Base-by-base conservation (phyloP, 1,140 invertebrate species). In the Zaprionus ghesquierei region DNA sequence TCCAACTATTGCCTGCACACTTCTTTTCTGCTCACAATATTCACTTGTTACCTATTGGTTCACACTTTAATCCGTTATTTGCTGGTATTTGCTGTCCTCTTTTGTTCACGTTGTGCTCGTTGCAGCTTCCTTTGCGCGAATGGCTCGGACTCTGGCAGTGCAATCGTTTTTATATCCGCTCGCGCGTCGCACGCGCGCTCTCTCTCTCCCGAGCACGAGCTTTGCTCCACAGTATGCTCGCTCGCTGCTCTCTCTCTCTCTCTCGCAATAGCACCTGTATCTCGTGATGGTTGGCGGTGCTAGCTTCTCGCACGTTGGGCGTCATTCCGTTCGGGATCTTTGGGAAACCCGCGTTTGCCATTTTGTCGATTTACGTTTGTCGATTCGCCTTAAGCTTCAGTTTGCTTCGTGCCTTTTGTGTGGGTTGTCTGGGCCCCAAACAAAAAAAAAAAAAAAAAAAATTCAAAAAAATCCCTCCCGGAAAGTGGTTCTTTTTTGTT, bases 91-190 rank as follows among this genome's bases (percentile, higher is more conserved):
- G 9, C 5, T 46, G 3, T 10, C 10, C 41, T 46, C 23, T 29
- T 23, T 51, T n/a, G n/a, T 22, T 50, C 63, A 51, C 69, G 77
- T 73, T 51, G 50, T 68, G 69, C 51, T 78, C 60, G 66, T 51
- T 68, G 72, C 74, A 85, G 75, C 68, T 90, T 90, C 79, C 87
- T 87, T 90, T 75, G 61, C 75, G 79, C 87, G 87, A 90, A 80
- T 90, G 87, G 65, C 68, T 90, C 79, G 77, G 58, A 63, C 58
- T 74, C 53, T n/a, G 54, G 65, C 46, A 38, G 41, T 78, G 68
- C 70, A 80, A 65, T 84, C 56, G 77, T 65, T 82, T 90, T 87
- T 90, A 90, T 90, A 87, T 69, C 44, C n/a, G 27, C 25, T 15
- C n/a, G 35, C 35, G 18, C 58, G 29, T 29, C 12, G n/a, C 31